phyloP scores from a whole-genome alignment of 2,888 invertebrate species.

The Hetaerina titia region DNA sequence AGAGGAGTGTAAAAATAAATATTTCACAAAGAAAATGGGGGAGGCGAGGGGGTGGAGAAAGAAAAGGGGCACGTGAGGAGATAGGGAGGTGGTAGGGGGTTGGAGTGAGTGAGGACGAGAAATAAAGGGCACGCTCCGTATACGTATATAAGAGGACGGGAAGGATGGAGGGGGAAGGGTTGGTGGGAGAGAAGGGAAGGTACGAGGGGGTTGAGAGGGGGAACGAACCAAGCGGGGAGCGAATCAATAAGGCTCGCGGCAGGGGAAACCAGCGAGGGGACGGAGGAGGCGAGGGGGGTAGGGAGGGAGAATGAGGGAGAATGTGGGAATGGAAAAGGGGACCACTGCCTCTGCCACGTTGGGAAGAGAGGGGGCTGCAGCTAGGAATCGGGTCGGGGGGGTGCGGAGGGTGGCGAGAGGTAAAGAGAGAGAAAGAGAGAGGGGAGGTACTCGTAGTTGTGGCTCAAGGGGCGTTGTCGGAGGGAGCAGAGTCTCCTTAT shows the following conservation, averaged over 20 bases:
- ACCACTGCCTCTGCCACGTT: neutral
- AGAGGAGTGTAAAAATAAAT: neutral
- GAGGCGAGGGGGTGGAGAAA: neutral
- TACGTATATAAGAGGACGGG: neutral
- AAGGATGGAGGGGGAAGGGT: neutral
- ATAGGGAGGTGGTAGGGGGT: neutral
- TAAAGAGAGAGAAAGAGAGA: neutral
- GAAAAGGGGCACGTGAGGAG: neutral
- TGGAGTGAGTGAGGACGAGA: neutral
- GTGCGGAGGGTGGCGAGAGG: neutral
- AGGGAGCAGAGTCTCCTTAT: neutral
- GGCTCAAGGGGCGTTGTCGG: constrained; percentile 20
- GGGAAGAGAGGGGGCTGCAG: neutral
- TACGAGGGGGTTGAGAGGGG: neutral
- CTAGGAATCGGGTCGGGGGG: neutral
- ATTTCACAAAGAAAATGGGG: neutral
- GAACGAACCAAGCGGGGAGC: constrained; percentile 42
- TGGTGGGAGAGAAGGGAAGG: neutral
- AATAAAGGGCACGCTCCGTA: constrained; percentile 4
- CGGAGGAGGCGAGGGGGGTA: neutral
- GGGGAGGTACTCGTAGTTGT: neutral
- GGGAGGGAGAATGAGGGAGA: neutral
- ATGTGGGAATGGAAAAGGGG: neutral
- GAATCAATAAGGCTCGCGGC: constrained; percentile 15
- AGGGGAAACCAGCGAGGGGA: neutral